Evolutionary conservation across 2,113 vertebrate species (phyloP).

Genomic region (Malurus melanocephalus): DNA sequence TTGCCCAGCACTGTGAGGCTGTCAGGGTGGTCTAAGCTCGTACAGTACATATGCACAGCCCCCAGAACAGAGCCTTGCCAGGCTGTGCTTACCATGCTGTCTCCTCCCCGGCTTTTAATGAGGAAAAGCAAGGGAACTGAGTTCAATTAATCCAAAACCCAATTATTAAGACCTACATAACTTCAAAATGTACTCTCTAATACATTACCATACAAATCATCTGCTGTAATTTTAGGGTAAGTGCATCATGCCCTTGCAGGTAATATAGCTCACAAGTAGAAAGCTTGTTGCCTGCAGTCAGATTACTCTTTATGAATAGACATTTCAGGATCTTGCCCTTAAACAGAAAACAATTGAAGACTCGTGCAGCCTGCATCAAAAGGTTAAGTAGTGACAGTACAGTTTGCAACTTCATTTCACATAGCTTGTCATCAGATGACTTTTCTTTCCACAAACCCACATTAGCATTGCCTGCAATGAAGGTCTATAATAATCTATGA

Average conservation of each 20-base stretch:
- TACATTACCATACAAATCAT: not conserved
- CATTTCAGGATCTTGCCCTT: not conserved
- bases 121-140: not conserved
- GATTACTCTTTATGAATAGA: not conserved
- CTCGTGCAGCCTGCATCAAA: not conserved
- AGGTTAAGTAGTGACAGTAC: not conserved
- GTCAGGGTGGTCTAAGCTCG: fast-evolving
- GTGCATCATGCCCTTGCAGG: not conserved
- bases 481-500: not conserved
- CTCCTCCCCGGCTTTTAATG: not conserved
- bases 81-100: not conserved
- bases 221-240: not conserved
- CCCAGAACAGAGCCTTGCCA: not conserved
- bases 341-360: not conserved
- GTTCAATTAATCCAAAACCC: not conserved
- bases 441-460: not conserved
- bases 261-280: not conserved
- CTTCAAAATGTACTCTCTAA: not conserved
- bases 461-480: not conserved
- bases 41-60: fast-evolving
- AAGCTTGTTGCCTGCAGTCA: not conserved
- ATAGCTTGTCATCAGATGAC: not conserved
- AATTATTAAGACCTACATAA: not conserved
- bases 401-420: not conserved
- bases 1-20: not conserved